Conservation (phyloP, 2,113 vertebrate genomes). For the Dipodomys spectabilis region DNA sequence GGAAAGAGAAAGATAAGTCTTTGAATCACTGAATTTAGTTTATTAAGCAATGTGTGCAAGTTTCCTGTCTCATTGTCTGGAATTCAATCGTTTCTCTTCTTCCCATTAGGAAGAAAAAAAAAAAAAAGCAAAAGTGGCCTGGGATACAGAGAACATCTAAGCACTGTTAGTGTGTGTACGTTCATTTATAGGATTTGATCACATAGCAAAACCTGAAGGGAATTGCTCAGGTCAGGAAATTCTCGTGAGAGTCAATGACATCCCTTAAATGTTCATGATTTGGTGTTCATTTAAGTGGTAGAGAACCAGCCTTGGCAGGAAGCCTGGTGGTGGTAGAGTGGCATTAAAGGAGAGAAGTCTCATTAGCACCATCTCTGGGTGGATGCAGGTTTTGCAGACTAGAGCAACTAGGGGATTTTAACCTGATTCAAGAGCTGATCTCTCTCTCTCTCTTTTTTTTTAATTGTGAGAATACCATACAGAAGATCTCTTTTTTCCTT, state of each 20-base stretch:
- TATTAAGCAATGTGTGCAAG: not conserved
- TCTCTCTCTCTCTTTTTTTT: too few species aligned
- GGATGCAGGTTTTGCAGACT: too few species aligned
- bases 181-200: not conserved
- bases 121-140: not conserved
- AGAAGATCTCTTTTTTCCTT: not conserved
- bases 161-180: not conserved
- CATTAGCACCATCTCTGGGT: not conserved
- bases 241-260: not conserved
- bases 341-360: not conserved
- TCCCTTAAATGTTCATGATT: not conserved
- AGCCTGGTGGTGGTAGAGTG: not conserved
- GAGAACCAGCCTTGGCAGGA: not conserved
- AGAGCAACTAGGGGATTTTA: not conserved
- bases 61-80: not conserved
- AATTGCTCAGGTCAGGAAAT: not conserved
- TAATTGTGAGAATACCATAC: too few species aligned
- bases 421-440: not conserved
- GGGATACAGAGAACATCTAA: not conserved
- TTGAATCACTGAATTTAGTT: not conserved
- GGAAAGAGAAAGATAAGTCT: not conserved
- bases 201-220: not conserved
- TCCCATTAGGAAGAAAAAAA: not conserved
- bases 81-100: not conserved
- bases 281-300: not conserved